Percentiles rank a stretch among this genome's conserved stretches.
phyloP scores from a whole-genome alignment of 2,888 invertebrate genomes.

The Ophion costatus region DNA sequence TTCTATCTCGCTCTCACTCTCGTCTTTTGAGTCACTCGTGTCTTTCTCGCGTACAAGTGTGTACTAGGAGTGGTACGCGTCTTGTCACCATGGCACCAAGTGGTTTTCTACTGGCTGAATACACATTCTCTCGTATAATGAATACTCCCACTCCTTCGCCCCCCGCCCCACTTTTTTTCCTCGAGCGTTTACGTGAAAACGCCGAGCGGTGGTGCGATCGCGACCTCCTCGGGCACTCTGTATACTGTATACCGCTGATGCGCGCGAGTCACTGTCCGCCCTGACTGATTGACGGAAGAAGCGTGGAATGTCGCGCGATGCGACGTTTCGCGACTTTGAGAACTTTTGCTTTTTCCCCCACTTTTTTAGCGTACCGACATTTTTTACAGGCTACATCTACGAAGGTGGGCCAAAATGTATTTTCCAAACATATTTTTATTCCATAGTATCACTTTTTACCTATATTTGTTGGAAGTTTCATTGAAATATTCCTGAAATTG shows the following conservation, averaged over 20 bases:
- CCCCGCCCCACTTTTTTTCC: conserved; percentile 5
- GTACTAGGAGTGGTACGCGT: conserved; percentile 40
- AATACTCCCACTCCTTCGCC: conserved; percentile 28
- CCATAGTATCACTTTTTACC: no score
- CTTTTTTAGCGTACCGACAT: no score
- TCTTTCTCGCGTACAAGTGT: conserved; percentile 53
- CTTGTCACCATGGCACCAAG: conserved; percentile 58
- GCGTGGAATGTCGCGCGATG: not conserved
- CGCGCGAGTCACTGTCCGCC: not conserved
- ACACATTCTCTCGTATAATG: conserved; percentile 56
- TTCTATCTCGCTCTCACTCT: not conserved
- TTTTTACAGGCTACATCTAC: no score
- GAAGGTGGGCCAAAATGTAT: no score
- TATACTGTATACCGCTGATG: not conserved
- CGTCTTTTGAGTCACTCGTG: conserved; percentile 58
- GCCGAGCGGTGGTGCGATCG: conserved; percentile 2
- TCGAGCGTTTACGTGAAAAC: not conserved
- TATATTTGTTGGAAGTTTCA: no score
- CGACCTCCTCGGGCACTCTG: not conserved
- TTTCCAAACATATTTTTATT: no score
- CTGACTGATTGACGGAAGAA: not conserved
- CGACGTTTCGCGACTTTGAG: not conserved
- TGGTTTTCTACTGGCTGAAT: conserved; percentile 58
- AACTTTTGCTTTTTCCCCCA: not conserved
- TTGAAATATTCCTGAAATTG: no score